Percentiles rank a stretch among this genome's conserved stretches.
phyloP scores from a whole-genome alignment of 2,888 invertebrate species.

The Nomada hirtipes region DNA sequence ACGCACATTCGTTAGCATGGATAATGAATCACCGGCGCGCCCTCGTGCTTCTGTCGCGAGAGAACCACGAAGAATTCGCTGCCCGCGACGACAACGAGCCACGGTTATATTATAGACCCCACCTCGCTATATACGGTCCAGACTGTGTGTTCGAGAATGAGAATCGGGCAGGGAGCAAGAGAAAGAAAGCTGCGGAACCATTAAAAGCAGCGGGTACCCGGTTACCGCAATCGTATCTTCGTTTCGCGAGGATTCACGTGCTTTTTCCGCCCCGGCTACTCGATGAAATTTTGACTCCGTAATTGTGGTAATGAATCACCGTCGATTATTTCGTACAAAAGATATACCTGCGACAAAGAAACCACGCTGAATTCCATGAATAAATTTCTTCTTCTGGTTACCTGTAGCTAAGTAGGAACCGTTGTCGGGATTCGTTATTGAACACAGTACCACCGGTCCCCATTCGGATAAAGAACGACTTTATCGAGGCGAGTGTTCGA shows the following conservation, averaged over 20 bases:
- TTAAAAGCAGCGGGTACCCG: conserved; percentile 58
- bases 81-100: conserved; percentile 44
- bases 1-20: conserved; percentile 77
- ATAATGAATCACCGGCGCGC: conserved; percentile 78
- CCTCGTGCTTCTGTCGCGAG: conserved; percentile 66
- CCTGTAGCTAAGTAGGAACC: conserved; percentile 26
- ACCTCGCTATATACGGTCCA: conserved; percentile 37
- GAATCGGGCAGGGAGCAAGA: conserved; percentile 51
- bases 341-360: conserved; percentile 10
- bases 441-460: neutral
- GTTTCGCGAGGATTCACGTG: conserved; percentile 19
- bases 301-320: conserved; percentile 52
- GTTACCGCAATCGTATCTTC: conserved; percentile 44
- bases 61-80: conserved; percentile 38
- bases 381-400: conserved; percentile 34
- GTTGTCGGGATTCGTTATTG: conserved; percentile 35
- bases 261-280: conserved; percentile 9
- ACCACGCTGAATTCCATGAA: conserved; percentile 25
- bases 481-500: conserved; percentile 10
- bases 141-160: conserved; percentile 45
- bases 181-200: conserved; percentile 32
- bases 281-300: conserved; percentile 53
- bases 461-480: neutral
- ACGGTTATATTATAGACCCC: conserved; percentile 19
- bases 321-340: conserved; percentile 38